A percentile compares a stretch with the other conserved stretches of the same genome.
phyloP scores from a whole-genome alignment of 2,888 invertebrate genomes.

The Caenorhabditis japonica region DNA sequence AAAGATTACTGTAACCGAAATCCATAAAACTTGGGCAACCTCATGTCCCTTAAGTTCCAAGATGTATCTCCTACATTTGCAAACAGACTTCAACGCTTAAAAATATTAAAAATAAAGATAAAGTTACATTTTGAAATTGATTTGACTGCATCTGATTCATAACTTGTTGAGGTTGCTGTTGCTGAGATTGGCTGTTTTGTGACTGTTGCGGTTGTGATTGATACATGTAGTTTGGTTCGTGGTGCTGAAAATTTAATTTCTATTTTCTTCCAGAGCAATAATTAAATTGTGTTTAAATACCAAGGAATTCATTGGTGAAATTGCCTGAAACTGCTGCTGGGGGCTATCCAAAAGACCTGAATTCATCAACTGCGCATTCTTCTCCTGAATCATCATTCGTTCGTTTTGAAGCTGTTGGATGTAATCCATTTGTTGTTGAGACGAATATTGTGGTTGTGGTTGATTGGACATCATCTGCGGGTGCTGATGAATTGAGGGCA shows the following conservation, averaged over 20 bases:
- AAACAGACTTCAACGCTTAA: too few species aligned
- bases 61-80: too few species aligned
- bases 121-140: conserved; percentile 28
- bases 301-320: conserved; percentile 31
- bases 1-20: too few species aligned
- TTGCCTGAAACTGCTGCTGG: conserved; percentile 41
- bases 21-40: too few species aligned
- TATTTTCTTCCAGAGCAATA: not conserved
- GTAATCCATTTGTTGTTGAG: conserved; percentile 50
- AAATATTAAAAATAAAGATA: not conserved
- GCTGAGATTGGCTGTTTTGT: conserved; percentile 4
- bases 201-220: conserved; percentile 26
- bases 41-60: too few species aligned
- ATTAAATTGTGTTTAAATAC: conserved; percentile 4
- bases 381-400: conserved; percentile 58
- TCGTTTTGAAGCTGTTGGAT: conserved; percentile 62
- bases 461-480: conserved; percentile 38
- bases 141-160: conserved; percentile 25
- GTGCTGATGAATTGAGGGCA: conserved; percentile 53
- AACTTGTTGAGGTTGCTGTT: conserved; percentile 3
- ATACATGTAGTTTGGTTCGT: conserved; percentile 29
- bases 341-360: conserved; percentile 56
- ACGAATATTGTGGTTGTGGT: conserved; percentile 43
- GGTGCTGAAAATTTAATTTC: conserved; percentile 27
- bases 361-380: conserved; percentile 57